phyloP scores from a whole-genome alignment of 2,113 vertebrate species.

The Brachyistius frenatus region DNA sequence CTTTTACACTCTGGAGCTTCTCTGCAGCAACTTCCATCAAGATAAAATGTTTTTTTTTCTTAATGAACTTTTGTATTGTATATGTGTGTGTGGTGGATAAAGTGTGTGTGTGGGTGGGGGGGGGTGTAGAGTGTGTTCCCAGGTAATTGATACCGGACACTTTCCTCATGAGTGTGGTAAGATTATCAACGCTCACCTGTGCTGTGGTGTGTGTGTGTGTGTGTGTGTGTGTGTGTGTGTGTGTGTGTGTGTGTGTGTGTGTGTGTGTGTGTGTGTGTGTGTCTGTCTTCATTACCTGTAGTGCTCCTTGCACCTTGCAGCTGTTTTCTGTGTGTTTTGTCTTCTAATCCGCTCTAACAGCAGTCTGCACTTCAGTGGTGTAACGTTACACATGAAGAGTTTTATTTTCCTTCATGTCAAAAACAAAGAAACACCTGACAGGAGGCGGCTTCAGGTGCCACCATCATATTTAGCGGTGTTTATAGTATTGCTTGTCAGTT shows the following conservation, averaged over 20 bases:
- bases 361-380: slow-evolving; percentile 14
- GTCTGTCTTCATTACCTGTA: background rate
- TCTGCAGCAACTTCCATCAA: too few species aligned
- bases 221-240: background rate
- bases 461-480: too few species aligned
- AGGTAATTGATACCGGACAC: slow-evolving; percentile 36
- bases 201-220: slow-evolving; percentile 1
- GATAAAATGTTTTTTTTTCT: too few species aligned
- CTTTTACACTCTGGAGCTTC: too few species aligned
- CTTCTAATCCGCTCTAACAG: slow-evolving; percentile 30
- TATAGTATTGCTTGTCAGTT: too few species aligned
- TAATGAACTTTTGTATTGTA: too few species aligned
- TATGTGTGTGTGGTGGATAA: background rate
- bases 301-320: slow-evolving; percentile 42
- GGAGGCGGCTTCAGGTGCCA: slow-evolving; percentile 11
- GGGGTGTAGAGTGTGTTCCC: too few species aligned
- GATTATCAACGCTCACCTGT: slow-evolving; percentile 11
- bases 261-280: background rate
- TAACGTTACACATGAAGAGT: slow-evolving; percentile 39
- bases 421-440: background rate
- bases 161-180: background rate
- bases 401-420: slow-evolving; percentile 28
- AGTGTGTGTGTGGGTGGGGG: background rate
- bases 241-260: slow-evolving; percentile 2
- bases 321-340: slow-evolving; percentile 48